Base-by-base conservation (phyloP, 2,888 invertebrate genomes). In the Drosophila villosipedis region DNA sequence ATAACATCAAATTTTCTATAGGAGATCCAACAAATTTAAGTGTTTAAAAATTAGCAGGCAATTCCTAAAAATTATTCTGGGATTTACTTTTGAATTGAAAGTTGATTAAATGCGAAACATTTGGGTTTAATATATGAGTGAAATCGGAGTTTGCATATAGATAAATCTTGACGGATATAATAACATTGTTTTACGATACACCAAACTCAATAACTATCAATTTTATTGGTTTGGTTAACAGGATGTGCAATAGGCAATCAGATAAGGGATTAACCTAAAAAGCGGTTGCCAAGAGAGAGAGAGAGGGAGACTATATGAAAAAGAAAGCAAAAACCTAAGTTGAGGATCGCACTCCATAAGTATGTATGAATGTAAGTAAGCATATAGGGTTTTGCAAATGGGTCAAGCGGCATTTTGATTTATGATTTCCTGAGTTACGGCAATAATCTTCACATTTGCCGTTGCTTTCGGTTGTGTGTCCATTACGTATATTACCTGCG, bases 331-430 rank as follows among this genome's bases (percentile, higher is more conserved):
- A 33, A 39, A 43, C 49, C 63, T 73, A 58, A 61, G 33, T n/a
- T 28, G 61, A 58, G 68, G 68, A 68, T 73, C 43, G 28, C 43
- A 55, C 31, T 39, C 35, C 25, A 47, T 43, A 25, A 7, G 31
- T 53, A 62, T 39, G 33, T 57, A 47, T 30, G 12, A 30, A 19
- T 47, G n/a, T 50, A 31, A n/a, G 57, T 49, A 31, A 25, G 57
- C 49, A 60, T 66, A 39, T 66, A 25, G 33, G 39, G 37, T 50
- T 75, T 52, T 47, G 57, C 71, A 76, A 76, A 76, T 77, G 73
- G 76, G 76, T 77, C 77, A 77, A 66, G 63, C 60, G 49, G 53
- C 60, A 63, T 66, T 73, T 77, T 77, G 77, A 77, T 76, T 77
- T 77, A 77, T 77, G 73, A 64, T 76, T 77, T 77, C 73, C 76